Evolutionary conservation across 2,113 vertebrate species (phyloP), one percentile per base, ranked within the genome.

Genomic region (Sminthopsis crassicaudata): DNA sequence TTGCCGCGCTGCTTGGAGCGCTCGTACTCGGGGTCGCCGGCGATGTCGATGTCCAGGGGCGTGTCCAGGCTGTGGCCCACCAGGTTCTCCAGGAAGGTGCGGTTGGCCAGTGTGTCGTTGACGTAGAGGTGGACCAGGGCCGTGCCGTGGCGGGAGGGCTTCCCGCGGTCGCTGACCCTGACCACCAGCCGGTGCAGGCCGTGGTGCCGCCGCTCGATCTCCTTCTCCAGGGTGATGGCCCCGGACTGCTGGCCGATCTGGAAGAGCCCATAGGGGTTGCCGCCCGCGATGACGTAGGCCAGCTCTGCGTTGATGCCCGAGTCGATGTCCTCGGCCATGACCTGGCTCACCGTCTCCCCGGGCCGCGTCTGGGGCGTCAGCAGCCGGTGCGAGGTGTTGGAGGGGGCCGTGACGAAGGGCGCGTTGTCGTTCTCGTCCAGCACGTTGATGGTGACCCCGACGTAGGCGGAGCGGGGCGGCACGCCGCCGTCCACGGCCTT

Each of bases 361-460:
- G 98, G 99, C 23, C 98, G 98, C 0, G 99, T 99, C 92, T 98
- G 98, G 0, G 99, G 99, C 3, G 98, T 98, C 96, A 99, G 98
- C 97, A 99, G 99, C 26, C 98, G 99, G 98, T 99, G 99, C 92
- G 99, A 99, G 30, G 99, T 99, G 30, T 99, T 99, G 19, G 99
- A 99, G 0, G 99, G 99, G 25, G 99, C 99, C 3, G 99, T 99
- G 96, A 99, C 99, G 5, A 99, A 99, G 2, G 99, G 99, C 0
- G 99, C 99, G 0, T 99, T 99, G 96, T 99, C 99, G 0, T 99
- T 99, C 97, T 99, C 99, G 52, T 99, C 99, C 92, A 99, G 98
- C 76, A 99, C 99, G 0, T 99, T 99, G 98, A 99, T 99, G 55
- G 99, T 99, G 94, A 99, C 99, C 0, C 99, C 99, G 0, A 99